Evolutionary conservation across 1,140 invertebrate genomes (phyloP), one percentile per base, ranked within the genome.

Genomic region (Drosophila erecta): DNA sequence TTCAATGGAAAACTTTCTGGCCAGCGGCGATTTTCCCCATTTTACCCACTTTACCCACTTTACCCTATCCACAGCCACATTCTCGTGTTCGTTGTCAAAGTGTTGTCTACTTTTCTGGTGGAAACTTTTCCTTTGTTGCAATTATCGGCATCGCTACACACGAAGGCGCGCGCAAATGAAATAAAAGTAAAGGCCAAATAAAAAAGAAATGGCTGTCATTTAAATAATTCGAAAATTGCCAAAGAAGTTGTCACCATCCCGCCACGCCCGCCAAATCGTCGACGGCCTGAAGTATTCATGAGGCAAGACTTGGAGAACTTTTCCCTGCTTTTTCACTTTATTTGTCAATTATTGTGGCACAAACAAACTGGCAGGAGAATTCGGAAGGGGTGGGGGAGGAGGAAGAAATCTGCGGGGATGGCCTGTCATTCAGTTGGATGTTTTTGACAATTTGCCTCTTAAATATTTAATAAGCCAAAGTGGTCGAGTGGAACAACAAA

Each of bases 401-500:
- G 50, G 24, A 20, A 30, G 14, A 37, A 33, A 33, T 22, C 38
- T 30, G 38, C 12, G 56, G 33, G 65, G 40, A 46, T n/a, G 66
- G 44, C 66, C 76, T 73, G 54, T 81, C 79, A 81, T 55, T 81
- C 59, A 66, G 37, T 65, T 62, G 59, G 62, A 73, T 79, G 79
- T 73, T 64, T 83, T 64, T 84, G 80, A 84, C 81, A 85, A 77
- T 64, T 80, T 46, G 65, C 51, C 62, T 62, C 78, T 76, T 87
- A 89, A 89, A 87, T 89, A 87, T 87, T 83, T 83, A 87, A 87
- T 89, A 87, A 90, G 86, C 64, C 76, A 83, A 89, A 89, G 84
- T 90, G 84, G 60, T 65, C 64, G 51, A 67, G 59, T 46, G 51
- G 71, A 64, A 71, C 46, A 67, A 64, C 71, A 81, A 86, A 67